Percentiles rank a stretch among this genome's conserved stretches.
phyloP scores from a whole-genome alignment of 1,140 invertebrate species.

The Tetramorium simillimum region DNA sequence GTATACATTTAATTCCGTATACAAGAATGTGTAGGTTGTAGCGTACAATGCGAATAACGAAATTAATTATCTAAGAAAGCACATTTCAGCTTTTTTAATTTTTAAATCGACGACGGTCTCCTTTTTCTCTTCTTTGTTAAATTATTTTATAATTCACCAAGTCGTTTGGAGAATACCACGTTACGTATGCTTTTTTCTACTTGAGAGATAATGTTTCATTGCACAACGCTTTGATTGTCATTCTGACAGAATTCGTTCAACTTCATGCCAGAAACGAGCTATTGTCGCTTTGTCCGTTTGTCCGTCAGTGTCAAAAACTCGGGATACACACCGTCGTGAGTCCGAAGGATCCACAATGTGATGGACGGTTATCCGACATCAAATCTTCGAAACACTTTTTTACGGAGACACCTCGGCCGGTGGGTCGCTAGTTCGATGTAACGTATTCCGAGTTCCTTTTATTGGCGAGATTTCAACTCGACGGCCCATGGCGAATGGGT shows the following conservation, averaged over 20 bases:
- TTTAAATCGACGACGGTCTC: background rate
- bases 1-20: background rate
- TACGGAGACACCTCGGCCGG: constrained; percentile 13
- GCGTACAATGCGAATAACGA: constrained; percentile 31
- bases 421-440: constrained; percentile 31
- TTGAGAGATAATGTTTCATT: background rate
- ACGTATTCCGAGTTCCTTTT: background rate
- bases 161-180: background rate
- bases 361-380: constrained; percentile 50
- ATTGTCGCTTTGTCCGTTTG: constrained; percentile 40
- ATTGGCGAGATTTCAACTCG: constrained; percentile 65
- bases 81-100: constrained; percentile 9
- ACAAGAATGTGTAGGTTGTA: constrained; percentile 28
- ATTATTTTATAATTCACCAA: background rate
- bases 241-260: constrained; percentile 44
- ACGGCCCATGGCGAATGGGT: constrained; percentile 75
- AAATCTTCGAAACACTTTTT: constrained; percentile 57
- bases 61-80: constrained; percentile 12
- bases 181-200: background rate
- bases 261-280: background rate
- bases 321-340: background rate
- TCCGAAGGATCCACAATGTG: constrained; percentile 22
- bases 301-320: constrained; percentile 23
- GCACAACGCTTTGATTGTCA: constrained; percentile 10
- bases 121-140: background rate